Evolutionary conservation across 2,888 invertebrate genomes (phyloP).

Genomic region (Drosophila mettleri): DNA sequence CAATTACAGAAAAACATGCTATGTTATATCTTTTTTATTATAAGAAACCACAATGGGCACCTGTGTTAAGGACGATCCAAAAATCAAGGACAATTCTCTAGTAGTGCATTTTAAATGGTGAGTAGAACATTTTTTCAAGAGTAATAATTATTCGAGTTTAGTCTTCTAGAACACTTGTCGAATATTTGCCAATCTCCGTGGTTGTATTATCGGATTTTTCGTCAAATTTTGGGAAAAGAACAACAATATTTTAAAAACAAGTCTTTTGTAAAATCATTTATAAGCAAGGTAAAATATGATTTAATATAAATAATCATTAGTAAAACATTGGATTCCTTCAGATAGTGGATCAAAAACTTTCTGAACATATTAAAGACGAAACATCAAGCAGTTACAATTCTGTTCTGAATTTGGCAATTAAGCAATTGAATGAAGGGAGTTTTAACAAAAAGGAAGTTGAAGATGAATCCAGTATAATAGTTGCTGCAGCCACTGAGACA

Average conservation of each 20-base stretch:
- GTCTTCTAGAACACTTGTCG: conserved; percentile 4
- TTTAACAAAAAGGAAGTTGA: conserved; percentile 2
- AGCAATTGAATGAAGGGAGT: not conserved
- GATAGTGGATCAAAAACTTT: conserved; percentile 4
- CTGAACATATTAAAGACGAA: not conserved
- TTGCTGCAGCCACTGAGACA: conserved; percentile 22
- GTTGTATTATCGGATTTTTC: conserved; percentile 6
- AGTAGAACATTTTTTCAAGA: not conserved
- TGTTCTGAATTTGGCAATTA: conserved; percentile 12
- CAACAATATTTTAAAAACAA: conserved; percentile 1
- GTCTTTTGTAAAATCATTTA: not conserved
- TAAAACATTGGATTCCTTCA: not conserved
- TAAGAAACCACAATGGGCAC: conserved; percentile 52
- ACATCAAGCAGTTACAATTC: not conserved
- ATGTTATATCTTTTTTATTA: not conserved
- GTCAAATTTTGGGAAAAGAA: conserved; percentile 18
- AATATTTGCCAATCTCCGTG: conserved; percentile 6
- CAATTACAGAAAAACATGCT: not conserved
- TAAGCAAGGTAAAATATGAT: conserved; percentile 3
- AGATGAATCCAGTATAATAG: conserved; percentile 6
- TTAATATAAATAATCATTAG: not conserved
- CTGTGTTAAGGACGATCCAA: conserved; percentile 21
- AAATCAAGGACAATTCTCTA: conserved; percentile 23
- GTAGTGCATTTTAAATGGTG: conserved; percentile 8
- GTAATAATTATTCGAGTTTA: not conserved